Percentiles rank a stretch among this genome's conserved stretches.
Evolutionary conservation across 2,888 invertebrate species (phyloP).

Genomic region (Philereme vetulata): DNA sequence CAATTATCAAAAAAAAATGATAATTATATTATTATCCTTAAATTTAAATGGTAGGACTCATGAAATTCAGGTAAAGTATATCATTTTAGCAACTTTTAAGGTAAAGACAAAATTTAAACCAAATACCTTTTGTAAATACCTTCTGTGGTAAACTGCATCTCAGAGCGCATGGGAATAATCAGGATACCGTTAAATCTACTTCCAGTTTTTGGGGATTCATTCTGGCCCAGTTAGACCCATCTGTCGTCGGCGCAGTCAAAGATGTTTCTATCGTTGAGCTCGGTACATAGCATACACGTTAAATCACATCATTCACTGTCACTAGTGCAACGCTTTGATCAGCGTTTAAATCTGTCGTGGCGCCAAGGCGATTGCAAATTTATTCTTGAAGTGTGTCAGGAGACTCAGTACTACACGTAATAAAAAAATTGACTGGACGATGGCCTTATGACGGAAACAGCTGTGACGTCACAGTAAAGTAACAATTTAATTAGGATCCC

Average conservation of each 20-base stretch:
- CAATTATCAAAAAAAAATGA: too few species aligned
- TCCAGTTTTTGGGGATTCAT: conserved; percentile 55
- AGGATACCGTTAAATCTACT: conserved; percentile 60
- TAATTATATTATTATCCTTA: too few species aligned
- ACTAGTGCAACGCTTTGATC: conserved; percentile 30
- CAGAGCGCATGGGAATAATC: conserved; percentile 47
- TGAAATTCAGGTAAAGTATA: too few species aligned
- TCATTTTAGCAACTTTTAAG: too few species aligned
- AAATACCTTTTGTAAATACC: too few species aligned
- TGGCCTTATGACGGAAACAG: background rate
- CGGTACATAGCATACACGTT: conserved; percentile 34
- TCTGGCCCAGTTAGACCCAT: conserved; percentile 55
- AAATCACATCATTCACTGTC: conserved; percentile 33
- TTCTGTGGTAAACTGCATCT: background rate
- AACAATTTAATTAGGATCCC: too few species aligned
- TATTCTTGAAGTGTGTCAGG: background rate
- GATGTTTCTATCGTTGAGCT: conserved; percentile 26
- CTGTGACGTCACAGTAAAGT: background rate
- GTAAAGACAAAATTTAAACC: too few species aligned
- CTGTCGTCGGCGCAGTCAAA: conserved; percentile 33
- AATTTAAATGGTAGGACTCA: too few species aligned
- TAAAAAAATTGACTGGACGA: background rate
- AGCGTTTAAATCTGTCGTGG: conserved; percentile 22
- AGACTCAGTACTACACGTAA: background rate
- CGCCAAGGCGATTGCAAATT: conserved; percentile 23